Percentiles rank a stretch among this genome's conserved stretches.
Conservation (phyloP, 2,888 invertebrate species). For the Lamellibrachia columna region DNA sequence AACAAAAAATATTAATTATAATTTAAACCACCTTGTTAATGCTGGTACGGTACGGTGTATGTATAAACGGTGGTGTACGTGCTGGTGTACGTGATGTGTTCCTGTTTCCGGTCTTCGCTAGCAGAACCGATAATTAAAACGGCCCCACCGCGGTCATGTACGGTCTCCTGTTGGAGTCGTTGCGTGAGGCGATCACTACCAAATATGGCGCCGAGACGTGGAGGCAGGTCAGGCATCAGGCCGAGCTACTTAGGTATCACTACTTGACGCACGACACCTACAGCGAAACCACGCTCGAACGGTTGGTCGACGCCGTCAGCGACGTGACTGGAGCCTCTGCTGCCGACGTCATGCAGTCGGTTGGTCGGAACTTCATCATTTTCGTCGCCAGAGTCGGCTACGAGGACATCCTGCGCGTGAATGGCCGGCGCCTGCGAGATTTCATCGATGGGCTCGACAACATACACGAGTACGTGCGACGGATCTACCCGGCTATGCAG, state of each 20-base stretch:
- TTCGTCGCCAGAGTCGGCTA: slow-evolving; percentile 96
- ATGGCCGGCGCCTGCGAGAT: slow-evolving; percentile 91
- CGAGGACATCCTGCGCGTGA: slow-evolving; percentile 71
- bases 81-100: background rate
- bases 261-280: slow-evolving; percentile 85
- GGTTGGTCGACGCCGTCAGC: slow-evolving; percentile 49
- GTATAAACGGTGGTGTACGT: background rate
- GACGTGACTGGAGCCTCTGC: slow-evolving; percentile 47
- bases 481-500: slow-evolving; percentile 87
- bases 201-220: slow-evolving; percentile 94
- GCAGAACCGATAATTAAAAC: background rate
- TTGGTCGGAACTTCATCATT: slow-evolving; percentile 82
- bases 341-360: slow-evolving; percentile 84
- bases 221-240: slow-evolving; percentile 82
- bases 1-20: no score
- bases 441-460: slow-evolving; percentile 94
- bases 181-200: slow-evolving; percentile 89
- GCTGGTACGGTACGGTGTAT: no score
- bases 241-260: slow-evolving; percentile 69
- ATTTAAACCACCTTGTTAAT: no score
- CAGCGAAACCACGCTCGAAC: slow-evolving; percentile 72
- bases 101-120: background rate
- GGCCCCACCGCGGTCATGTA: slow-evolving; percentile 78
- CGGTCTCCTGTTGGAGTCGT: slow-evolving; percentile 91
- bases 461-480: slow-evolving; percentile 94